Conservation (phyloP, 2,113 vertebrate genomes). For the Zosterops hypoxanthus region DNA sequence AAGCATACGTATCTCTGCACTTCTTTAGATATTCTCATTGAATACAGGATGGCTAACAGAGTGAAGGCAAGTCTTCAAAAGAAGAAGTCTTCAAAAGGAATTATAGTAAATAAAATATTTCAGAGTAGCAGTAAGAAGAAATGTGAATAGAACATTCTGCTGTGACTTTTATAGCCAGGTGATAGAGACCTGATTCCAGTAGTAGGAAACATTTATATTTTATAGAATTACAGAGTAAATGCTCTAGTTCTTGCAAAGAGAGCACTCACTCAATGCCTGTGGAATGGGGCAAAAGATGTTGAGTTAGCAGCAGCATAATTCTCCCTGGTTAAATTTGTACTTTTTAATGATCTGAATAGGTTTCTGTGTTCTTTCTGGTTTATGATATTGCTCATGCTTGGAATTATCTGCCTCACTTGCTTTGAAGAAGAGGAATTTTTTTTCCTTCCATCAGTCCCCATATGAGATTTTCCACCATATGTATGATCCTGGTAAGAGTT, state of each 20-base stretch:
- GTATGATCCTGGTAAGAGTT: no score
- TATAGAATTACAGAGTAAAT: not conserved
- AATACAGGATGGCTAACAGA: not conserved
- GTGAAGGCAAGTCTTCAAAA: not conserved
- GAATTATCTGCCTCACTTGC: not conserved
- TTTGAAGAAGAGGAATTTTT: not conserved
- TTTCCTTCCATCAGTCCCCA: not conserved
- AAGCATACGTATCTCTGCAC: not conserved
- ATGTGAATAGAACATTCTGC: not conserved
- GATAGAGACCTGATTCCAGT: not conserved
- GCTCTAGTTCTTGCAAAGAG: not conserved
- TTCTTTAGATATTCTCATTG: not conserved
- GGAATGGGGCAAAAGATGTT: not conserved
- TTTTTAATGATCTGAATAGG: not conserved
- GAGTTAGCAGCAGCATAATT: not conserved
- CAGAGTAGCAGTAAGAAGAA: not conserved
- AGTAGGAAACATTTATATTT: not conserved
- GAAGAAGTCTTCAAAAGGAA: not conserved
- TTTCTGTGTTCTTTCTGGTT: not conserved
- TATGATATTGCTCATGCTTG: not conserved
- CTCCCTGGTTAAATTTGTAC: not conserved
- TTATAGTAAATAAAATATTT: not conserved
- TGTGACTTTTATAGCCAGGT: not conserved
- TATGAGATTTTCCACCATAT: not conserved
- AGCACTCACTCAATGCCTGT: not conserved